Evolutionary conservation across 2,797 vertebrate genomes (phyloP).

Genomic region (Steatocranus sp.): DNA sequence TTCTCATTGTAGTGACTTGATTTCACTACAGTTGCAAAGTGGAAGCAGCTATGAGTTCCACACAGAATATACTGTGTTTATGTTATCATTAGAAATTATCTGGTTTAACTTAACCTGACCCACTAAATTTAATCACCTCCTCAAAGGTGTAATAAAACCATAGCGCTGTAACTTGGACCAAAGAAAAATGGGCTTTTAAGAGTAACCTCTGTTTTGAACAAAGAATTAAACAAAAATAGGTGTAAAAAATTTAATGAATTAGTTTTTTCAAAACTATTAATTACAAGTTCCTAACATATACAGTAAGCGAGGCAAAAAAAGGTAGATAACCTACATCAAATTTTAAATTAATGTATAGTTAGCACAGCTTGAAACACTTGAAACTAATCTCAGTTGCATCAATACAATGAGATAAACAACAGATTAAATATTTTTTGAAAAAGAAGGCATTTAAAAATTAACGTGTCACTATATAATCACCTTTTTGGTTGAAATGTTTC

Average conservation of each 20-base stretch:
- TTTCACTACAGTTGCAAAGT: neutral
- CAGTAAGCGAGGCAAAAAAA: neutral
- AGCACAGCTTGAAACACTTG: neutral
- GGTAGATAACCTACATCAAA: neutral
- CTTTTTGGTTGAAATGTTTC: neutral
- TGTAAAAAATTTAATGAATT: neutral
- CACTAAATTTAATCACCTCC: neutral
- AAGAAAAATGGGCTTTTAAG: neutral
- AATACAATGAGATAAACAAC: neutral
- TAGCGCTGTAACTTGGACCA: neutral
- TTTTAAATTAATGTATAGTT: neutral
- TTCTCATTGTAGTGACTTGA: neutral
- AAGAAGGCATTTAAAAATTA: neutral
- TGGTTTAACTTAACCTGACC: neutral
- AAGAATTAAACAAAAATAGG: neutral
- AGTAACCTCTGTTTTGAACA: neutral
- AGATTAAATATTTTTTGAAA: neutral
- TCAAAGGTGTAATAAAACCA: neutral
- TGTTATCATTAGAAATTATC: rapidly evolving
- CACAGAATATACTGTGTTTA: rapidly evolving
- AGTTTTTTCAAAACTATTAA: neutral
- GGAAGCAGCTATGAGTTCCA: neutral
- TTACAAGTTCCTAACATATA: neutral
- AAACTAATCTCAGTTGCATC: neutral
- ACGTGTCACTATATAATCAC: neutral